These are phyloP conservation scores for Stenolophus ochropezus DNA, from an alignment of 2,888 invertebrate genomes.

Conservation along the genomic window DNA sequence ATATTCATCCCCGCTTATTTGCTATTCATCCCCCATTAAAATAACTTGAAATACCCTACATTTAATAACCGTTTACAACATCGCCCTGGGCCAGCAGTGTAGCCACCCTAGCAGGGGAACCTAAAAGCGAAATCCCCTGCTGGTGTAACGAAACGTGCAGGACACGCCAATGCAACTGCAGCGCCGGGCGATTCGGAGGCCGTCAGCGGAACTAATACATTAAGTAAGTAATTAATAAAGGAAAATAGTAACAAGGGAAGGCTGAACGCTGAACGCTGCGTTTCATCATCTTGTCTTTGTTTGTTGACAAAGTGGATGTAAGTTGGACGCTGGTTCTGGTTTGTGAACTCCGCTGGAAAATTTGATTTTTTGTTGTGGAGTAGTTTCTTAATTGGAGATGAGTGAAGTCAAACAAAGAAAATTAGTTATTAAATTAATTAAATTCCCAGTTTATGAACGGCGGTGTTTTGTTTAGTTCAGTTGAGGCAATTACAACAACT, in stretches of 20 bases:
- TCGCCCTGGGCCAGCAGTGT: slow-evolving; percentile 7
- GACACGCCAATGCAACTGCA: background rate
- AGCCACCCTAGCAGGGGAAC: slow-evolving; percentile 4
- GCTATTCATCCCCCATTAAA: slow-evolving; percentile 12
- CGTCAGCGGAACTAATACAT: slow-evolving; percentile 48
- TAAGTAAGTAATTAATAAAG: slow-evolving; percentile 52
- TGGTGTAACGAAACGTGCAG: slow-evolving; percentile 48
- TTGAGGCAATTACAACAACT: background rate
- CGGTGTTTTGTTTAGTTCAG: background rate
- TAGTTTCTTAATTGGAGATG: slow-evolving; percentile 30
- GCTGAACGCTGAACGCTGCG: background rate
- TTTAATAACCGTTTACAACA: slow-evolving; percentile 30
- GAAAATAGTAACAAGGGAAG: slow-evolving; percentile 41
- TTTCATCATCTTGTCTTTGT: slow-evolving; percentile 12
- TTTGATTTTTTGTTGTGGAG: slow-evolving; percentile 24
- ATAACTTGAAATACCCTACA: slow-evolving; percentile 9
- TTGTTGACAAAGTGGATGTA: slow-evolving; percentile 12
- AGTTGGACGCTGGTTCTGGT: slow-evolving; percentile 10
- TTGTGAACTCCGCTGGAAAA: slow-evolving; percentile 18
- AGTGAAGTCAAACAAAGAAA: slow-evolving; percentile 23
- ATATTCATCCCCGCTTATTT: background rate
- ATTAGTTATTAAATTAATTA: slow-evolving; percentile 14
- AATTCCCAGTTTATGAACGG: background rate
- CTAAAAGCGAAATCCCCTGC: slow-evolving; percentile 9
- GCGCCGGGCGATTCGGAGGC: slow-evolving; percentile 17